These are phyloP conservation scores for Xestia xanthographa DNA, from an alignment of 2,888 invertebrate species.

Conservation along the genomic window DNA sequence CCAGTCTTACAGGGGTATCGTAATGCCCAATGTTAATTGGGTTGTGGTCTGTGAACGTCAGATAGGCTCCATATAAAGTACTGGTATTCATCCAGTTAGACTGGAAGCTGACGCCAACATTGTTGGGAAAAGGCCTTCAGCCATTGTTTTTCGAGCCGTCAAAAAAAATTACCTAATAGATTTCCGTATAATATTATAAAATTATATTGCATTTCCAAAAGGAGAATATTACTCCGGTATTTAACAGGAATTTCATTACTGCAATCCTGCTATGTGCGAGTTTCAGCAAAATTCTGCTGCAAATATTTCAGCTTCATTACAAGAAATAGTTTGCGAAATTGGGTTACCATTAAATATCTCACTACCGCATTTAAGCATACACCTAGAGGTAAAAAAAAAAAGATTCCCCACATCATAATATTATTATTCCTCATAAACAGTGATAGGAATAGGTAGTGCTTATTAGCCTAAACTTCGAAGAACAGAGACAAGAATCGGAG, in stretches of 20 bases:
- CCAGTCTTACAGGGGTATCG: too few species aligned
- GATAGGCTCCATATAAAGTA: too few species aligned
- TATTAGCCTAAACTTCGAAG: too few species aligned
- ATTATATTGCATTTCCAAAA: neutral
- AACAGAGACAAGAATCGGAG: too few species aligned
- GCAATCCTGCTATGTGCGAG: neutral
- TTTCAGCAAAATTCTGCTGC: neutral
- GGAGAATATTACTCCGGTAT: neutral
- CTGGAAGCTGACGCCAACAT: too few species aligned
- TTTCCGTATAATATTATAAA: neutral
- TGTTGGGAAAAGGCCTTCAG: too few species aligned
- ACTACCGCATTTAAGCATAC: neutral
- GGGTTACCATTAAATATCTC: neutral
- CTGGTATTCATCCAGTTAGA: too few species aligned
- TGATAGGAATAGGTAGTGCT: too few species aligned
- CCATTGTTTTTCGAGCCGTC: neutral
- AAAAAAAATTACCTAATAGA: too few species aligned
- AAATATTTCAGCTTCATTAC: constrained; percentile 1
- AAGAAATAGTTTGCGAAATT: neutral
- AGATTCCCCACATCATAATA: constrained; percentile 41
- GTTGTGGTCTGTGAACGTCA: too few species aligned
- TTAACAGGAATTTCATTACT: neutral
- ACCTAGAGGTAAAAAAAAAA: constrained; percentile 27
- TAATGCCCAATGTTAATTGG: too few species aligned
- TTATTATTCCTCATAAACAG: constrained; percentile 39